Evolutionary conservation across 2,113 vertebrate species (phyloP).

Genomic region (Monopterus albus): DNA sequence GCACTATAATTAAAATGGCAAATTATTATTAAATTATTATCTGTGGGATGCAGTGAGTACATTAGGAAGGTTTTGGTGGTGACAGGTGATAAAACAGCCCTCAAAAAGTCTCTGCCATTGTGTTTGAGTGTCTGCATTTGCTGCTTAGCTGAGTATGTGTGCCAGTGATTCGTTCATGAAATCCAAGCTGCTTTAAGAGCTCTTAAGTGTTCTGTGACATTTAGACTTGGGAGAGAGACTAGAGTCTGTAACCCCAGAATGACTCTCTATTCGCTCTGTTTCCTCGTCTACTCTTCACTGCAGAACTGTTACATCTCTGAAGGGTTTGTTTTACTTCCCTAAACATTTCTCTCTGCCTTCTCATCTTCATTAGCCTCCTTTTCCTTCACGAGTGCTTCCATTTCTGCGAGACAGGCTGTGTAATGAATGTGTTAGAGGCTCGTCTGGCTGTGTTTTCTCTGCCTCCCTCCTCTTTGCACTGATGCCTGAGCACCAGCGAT

Average conservation of each 20-base stretch:
- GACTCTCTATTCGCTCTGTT: background rate
- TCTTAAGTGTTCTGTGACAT: slow-evolving; percentile 59
- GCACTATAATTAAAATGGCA: background rate
- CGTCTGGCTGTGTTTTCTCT: slow-evolving; percentile 56
- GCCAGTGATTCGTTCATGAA: slow-evolving; percentile 58
- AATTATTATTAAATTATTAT: too few species aligned
- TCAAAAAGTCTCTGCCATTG: slow-evolving; percentile 32
- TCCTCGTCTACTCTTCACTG: background rate
- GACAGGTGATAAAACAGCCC: background rate
- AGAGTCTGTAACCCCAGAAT: slow-evolving; percentile 31
- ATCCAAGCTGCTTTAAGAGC: slow-evolving; percentile 55
- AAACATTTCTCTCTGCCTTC: slow-evolving; percentile 11
- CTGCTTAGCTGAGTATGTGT: slow-evolving; percentile 14
- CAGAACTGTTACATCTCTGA: slow-evolving; percentile 11
- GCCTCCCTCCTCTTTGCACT: slow-evolving; percentile 46
- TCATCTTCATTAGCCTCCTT: slow-evolving; percentile 34
- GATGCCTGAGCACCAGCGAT: slow-evolving; percentile 61
- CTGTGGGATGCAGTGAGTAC: background rate
- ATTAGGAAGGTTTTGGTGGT: background rate
- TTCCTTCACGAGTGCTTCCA: slow-evolving; percentile 28
- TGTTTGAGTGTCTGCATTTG: slow-evolving; percentile 51
- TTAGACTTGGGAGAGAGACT: slow-evolving; percentile 38
- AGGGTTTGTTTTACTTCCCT: slow-evolving; percentile 27
- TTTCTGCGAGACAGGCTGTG: slow-evolving; percentile 10
- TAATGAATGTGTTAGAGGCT: slow-evolving; percentile 64